Evolutionary conservation across 2,888 invertebrate species (phyloP).

Genomic region (Hesperia comma): DNA sequence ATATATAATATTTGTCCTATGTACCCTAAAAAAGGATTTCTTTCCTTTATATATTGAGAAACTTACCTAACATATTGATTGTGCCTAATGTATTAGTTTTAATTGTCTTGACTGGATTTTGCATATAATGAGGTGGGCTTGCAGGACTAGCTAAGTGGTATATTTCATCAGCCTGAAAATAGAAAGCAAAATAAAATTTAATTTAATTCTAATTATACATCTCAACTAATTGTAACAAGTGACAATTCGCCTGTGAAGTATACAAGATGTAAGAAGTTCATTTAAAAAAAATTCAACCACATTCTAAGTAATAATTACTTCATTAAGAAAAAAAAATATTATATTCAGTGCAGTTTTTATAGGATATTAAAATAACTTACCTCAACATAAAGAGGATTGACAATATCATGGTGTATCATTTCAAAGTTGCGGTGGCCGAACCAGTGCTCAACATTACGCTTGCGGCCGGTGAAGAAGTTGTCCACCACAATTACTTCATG

Average conservation of each 20-base stretch:
- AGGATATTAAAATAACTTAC: constrained; percentile 57
- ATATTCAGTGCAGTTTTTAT: too few relatives aligned
- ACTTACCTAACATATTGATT: constrained; percentile 93
- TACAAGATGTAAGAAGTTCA: too few relatives aligned
- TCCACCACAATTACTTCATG: constrained; percentile 98
- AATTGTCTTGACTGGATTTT: constrained; percentile 99
- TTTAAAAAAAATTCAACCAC: too few relatives aligned
- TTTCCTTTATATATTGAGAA: background rate
- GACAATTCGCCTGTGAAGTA: background rate
- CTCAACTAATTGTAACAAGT: too few relatives aligned
- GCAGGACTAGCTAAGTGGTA: constrained; percentile 99
- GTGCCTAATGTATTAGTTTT: constrained; percentile 99
- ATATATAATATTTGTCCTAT: too few relatives aligned
- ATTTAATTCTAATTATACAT: too few relatives aligned
- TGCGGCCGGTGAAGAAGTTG: constrained; percentile 99
- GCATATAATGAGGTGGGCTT: constrained; percentile 99
- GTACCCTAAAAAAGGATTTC: too few relatives aligned
- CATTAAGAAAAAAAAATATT: too few relatives aligned
- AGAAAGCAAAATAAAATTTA: constrained; percentile 2
- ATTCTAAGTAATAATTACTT: too few relatives aligned
- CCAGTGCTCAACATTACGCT: constrained; percentile 99
- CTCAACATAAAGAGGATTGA: constrained; percentile 98
- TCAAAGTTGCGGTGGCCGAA: constrained; percentile 99
- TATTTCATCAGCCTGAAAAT: constrained; percentile 93
- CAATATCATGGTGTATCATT: constrained; percentile 99